phyloP scores from a whole-genome alignment of 2,888 invertebrate genomes.

The Lamproptera curius region DNA sequence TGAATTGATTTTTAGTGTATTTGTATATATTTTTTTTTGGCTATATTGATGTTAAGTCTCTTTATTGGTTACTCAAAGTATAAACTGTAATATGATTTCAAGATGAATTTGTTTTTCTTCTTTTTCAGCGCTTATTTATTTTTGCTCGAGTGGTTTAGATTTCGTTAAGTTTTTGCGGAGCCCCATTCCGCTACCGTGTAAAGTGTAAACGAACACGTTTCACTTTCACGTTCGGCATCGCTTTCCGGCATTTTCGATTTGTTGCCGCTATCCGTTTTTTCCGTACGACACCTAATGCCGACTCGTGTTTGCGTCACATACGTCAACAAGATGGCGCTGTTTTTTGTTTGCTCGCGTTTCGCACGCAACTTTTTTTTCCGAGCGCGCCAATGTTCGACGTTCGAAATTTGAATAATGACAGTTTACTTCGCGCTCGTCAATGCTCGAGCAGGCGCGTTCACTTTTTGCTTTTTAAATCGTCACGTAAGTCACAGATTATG shows the following conservation, averaged over 20 bases:
- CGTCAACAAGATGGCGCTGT: slow-evolving; percentile 13
- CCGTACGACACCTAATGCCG: background rate
- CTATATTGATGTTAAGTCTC: too few species aligned
- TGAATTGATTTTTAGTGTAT: too few species aligned
- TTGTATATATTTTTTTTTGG: too few species aligned
- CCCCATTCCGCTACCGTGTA: slow-evolving; percentile 1
- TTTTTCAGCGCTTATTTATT: too few species aligned
- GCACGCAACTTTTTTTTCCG: slow-evolving; percentile 12
- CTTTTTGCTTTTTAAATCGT: slow-evolving; percentile 3
- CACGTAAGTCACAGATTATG: background rate
- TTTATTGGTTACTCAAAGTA: too few species aligned
- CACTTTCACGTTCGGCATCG: slow-evolving; percentile 18
- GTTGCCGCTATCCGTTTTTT: background rate
- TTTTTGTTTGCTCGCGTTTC: slow-evolving; percentile 9
- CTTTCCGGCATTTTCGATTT: slow-evolving; percentile 10
- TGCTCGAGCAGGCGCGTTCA: background rate
- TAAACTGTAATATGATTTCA: too few species aligned
- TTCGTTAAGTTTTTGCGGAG: too few species aligned
- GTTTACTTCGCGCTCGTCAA: background rate
- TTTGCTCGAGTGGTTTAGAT: too few species aligned
- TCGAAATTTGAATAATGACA: slow-evolving; percentile 8
- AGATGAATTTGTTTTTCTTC: too few species aligned
- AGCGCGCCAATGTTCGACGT: background rate
- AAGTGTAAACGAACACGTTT: background rate
- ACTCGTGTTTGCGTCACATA: slow-evolving; percentile 10